Evolutionary conservation across 2,888 invertebrate genomes (phyloP).

Genomic region (Liodrosophila aerea): DNA sequence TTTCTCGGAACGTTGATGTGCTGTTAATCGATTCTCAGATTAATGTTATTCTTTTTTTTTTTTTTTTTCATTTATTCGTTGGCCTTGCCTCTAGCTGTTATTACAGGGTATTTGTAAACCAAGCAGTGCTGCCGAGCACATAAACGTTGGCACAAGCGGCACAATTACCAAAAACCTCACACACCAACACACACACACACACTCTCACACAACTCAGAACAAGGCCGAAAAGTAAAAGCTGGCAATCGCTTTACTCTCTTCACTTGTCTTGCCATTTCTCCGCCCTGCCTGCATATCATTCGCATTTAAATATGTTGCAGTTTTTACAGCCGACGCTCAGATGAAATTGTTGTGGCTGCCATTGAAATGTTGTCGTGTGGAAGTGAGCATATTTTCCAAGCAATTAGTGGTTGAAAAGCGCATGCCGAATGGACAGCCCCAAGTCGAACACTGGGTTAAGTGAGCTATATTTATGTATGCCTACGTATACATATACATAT

Average conservation of each 20-base stretch:
- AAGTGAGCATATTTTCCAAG: conserved; percentile 72
- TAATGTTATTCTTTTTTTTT: too few relatives aligned
- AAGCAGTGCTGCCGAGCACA: too few relatives aligned
- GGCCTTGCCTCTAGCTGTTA: too few relatives aligned
- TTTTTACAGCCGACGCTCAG: conserved; percentile 37
- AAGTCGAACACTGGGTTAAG: conserved; percentile 38
- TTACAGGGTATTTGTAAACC: too few relatives aligned
- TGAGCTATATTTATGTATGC: conserved; percentile 8
- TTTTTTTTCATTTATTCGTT: too few relatives aligned
- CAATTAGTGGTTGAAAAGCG: conserved; percentile 62
- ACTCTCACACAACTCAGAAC: not conserved
- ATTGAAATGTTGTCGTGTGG: conserved; percentile 63
- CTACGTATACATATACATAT: not conserved
- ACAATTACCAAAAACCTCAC: conserved; percentile 17
- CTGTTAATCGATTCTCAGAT: too few relatives aligned
- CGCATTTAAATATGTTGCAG: conserved; percentile 49
- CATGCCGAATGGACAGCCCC: conserved; percentile 40
- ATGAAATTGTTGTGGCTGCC: conserved; percentile 59
- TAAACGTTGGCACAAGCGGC: conserved; percentile 34
- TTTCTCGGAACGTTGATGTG: too few relatives aligned
- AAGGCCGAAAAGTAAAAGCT: conserved; percentile 23
- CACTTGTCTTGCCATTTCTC: not conserved
- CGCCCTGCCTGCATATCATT: not conserved
- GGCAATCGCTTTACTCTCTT: conserved; percentile 16
- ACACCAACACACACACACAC: conserved; percentile 13